A percentile compares a stretch with the other conserved stretches of the same genome.
These are phyloP conservation scores for Brachynemurus nebulosus DNA, from an alignment of 2,888 invertebrate genomes.

Conservation along the genomic window DNA sequence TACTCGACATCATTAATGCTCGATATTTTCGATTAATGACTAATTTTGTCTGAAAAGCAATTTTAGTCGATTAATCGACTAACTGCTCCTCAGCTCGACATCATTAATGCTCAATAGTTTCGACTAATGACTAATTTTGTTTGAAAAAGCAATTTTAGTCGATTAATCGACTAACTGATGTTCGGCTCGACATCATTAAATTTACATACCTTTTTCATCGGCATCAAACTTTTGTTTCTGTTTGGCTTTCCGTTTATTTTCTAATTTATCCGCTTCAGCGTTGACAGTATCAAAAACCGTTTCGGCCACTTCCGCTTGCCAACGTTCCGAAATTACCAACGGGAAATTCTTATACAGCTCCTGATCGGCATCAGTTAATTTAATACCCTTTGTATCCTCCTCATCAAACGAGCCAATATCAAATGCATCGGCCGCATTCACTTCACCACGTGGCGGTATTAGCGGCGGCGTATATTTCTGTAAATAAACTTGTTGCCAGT, in stretches of 20 bases:
- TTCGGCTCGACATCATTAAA: not conserved
- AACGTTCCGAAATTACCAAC: slow-evolving; percentile 94
- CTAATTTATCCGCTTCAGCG: slow-evolving; percentile 90
- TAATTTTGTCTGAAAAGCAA: too few species aligned
- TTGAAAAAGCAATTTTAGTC: too few species aligned
- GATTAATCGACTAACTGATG: not conserved
- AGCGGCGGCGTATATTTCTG: slow-evolving; percentile 97
- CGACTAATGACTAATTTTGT: too few species aligned
- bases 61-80: too few species aligned
- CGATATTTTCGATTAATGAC: too few species aligned
- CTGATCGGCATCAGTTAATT: slow-evolving; percentile 92
- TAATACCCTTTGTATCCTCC: slow-evolving; percentile 98
- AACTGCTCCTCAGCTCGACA: too few species aligned
- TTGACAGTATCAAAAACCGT: slow-evolving; percentile 98
- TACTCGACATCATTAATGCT: too few species aligned
- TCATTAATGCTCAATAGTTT: too few species aligned
- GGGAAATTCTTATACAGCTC: slow-evolving; percentile 98
- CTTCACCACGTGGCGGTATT: slow-evolving; percentile 96
- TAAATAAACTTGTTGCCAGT: slow-evolving; percentile 98
- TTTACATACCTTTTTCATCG: slow-evolving; percentile 69
- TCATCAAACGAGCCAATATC: slow-evolving; percentile 99
- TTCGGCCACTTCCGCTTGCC: slow-evolving; percentile 98
- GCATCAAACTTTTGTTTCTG: slow-evolving; percentile 89
- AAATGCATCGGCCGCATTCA: slow-evolving; percentile 99
- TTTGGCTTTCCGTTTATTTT: slow-evolving; percentile 86